Conservation (phyloP, 2,888 invertebrate species). For the Girardia tigrina region DNA sequence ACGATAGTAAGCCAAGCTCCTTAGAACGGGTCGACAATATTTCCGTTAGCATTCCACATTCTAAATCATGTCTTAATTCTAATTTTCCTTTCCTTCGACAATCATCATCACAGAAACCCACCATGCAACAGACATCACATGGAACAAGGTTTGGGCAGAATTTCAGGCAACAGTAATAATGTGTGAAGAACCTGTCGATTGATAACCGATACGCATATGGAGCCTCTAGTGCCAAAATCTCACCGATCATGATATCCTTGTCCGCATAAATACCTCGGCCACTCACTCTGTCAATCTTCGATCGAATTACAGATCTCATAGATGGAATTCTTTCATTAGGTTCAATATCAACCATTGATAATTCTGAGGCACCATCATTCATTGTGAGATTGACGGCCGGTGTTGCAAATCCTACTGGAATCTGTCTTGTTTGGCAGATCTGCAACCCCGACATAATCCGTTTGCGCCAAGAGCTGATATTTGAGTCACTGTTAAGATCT, state of each 20-base stretch:
- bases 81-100: too few species aligned
- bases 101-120: too few species aligned
- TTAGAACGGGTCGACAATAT: background rate
- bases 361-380: background rate
- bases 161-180: slow-evolving; percentile 24
- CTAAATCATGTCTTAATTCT: background rate
- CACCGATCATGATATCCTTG: background rate
- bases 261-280: background rate
- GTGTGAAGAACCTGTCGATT: slow-evolving; percentile 3
- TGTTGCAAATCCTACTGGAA: background rate
- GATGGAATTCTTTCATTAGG: background rate
- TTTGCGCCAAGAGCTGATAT: background rate
- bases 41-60: background rate
- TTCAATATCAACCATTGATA: background rate
- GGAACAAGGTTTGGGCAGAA: background rate
- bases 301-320: background rate
- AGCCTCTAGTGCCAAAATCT: background rate
- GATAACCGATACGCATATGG: slow-evolving; percentile 12
- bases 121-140: background rate
- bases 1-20: background rate
- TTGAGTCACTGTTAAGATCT: background rate
- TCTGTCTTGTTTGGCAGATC: background rate
- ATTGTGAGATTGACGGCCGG: background rate
- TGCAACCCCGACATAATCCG: background rate
- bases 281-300: background rate